These are phyloP conservation scores for Galeopsomyia nigrocyanea DNA, from an alignment of 2,888 invertebrate genomes.

Conservation along the genomic window DNA sequence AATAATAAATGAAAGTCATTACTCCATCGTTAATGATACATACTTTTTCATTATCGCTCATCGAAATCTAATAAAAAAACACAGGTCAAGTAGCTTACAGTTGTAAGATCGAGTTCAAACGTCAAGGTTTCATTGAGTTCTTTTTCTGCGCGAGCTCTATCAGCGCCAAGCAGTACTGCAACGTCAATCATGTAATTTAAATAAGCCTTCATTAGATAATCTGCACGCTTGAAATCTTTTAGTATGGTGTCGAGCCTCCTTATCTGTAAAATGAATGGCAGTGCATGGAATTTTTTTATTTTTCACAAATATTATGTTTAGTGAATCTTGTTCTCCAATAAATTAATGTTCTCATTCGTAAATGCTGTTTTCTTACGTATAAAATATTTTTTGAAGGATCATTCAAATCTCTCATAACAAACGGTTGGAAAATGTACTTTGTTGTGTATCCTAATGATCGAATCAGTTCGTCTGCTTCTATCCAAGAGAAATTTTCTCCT, in stretches of 20 bases:
- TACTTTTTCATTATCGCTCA: no score
- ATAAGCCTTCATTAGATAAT: slow-evolving; percentile 87
- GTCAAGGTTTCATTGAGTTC: slow-evolving; percentile 85
- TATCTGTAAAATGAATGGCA: not conserved
- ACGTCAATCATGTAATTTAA: slow-evolving; percentile 90
- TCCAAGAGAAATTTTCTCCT: not conserved
- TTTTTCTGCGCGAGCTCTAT: slow-evolving; percentile 75
- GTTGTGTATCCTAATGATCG: not conserved
- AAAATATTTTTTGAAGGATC: not conserved
- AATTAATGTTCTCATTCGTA: not conserved
- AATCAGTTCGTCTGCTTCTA: not conserved
- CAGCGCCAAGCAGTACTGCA: slow-evolving; percentile 86
- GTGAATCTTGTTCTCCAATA: not conserved
- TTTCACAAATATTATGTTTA: no score
- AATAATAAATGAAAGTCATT: no score
- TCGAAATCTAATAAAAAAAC: no score
- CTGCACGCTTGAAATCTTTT: slow-evolving; percentile 76
- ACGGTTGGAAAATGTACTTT: not conserved
- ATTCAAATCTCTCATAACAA: not conserved
- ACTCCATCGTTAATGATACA: no score
- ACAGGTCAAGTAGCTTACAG: slow-evolving; percentile 74
- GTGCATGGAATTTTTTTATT: not conserved
- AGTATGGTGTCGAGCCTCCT: not conserved
- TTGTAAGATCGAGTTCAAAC: slow-evolving; percentile 91
- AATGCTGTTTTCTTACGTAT: not conserved